These are phyloP conservation scores for Drosophila lacteicornis DNA, from an alignment of 1,140 invertebrate species.

Conservation along the genomic window DNA sequence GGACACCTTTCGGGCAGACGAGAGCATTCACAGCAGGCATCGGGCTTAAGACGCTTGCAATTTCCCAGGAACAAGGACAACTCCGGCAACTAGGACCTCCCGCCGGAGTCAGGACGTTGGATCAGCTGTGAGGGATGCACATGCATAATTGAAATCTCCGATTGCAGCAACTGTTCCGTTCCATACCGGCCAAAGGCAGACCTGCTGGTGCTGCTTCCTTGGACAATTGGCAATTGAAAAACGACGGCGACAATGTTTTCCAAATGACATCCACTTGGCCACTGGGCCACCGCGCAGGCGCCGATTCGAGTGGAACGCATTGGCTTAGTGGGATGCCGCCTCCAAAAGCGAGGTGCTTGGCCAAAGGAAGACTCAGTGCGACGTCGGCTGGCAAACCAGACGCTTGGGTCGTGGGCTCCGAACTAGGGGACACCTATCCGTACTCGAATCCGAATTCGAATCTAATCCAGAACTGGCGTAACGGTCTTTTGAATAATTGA, in stretches of 20 bases:
- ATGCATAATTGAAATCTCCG: slow-evolving; percentile 71
- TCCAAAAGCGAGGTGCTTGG: slow-evolving; percentile 55
- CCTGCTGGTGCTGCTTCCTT: slow-evolving; percentile 21
- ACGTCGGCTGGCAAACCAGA: slow-evolving; percentile 63
- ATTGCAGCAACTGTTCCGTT: slow-evolving; percentile 20
- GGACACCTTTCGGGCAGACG: slow-evolving; percentile 37
- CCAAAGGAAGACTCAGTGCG: slow-evolving; percentile 51
- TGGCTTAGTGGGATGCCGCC: background rate
- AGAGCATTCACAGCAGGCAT: slow-evolving; percentile 25
- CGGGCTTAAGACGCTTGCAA: slow-evolving; percentile 52
- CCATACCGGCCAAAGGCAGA: slow-evolving; percentile 31
- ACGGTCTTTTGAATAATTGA: slow-evolving; percentile 74
- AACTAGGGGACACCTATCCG: background rate
- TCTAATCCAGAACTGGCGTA: slow-evolving; percentile 27
- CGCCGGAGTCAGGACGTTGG: slow-evolving; percentile 13
- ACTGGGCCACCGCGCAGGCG: slow-evolving; percentile 53
- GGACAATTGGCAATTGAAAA: slow-evolving; percentile 65
- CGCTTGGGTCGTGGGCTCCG: slow-evolving; percentile 35
- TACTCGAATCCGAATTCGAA: slow-evolving; percentile 6
- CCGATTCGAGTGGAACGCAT: slow-evolving; percentile 55
- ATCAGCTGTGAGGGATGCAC: slow-evolving; percentile 50
- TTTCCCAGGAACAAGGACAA: slow-evolving; percentile 18
- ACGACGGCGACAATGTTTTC: slow-evolving; percentile 59
- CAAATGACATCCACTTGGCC: slow-evolving; percentile 60
- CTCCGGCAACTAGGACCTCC: slow-evolving; percentile 6